Percentiles rank a stretch among this genome's conserved stretches.
Conservation (phyloP, 2,888 invertebrate species). For the Drosophila percnosoma region DNA sequence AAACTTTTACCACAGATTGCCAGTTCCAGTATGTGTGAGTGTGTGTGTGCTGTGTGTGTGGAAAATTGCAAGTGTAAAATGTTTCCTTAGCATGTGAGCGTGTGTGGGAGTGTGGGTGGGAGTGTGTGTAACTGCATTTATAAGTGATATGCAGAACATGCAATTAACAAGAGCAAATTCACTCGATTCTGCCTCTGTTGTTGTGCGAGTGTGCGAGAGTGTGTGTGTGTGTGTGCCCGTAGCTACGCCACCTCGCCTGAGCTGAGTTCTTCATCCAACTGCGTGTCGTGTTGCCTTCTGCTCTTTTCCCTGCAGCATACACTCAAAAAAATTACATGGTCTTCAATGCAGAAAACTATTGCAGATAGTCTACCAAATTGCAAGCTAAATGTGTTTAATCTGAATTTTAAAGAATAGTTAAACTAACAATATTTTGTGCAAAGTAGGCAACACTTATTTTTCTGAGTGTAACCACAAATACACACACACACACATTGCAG, state of each 20-base stretch:
- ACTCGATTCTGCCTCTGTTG: constrained; percentile 48
- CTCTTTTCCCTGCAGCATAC: constrained; percentile 36
- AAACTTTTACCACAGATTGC: constrained; percentile 70
- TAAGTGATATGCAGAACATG: constrained; percentile 82
- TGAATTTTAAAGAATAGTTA: neutral
- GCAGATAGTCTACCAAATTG: neutral
- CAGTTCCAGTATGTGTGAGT: constrained; percentile 25
- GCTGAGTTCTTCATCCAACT: neutral
- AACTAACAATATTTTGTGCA: neutral
- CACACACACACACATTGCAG: neutral
- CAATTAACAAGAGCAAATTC: constrained; percentile 82
- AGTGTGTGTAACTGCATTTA: constrained; percentile 66
- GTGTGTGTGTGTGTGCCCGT: constrained; percentile 1
- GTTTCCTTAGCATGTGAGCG: constrained; percentile 32
- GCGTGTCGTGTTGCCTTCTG: constrained; percentile 48
- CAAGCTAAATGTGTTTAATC: too few relatives aligned
- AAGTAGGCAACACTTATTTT: neutral
- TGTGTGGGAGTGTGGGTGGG: constrained; percentile 18
- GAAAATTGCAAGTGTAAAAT: constrained; percentile 47
- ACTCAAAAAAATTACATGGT: neutral
- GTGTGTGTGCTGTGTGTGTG: constrained; percentile 29
- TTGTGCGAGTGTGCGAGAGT: neutral
- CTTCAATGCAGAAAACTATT: neutral
- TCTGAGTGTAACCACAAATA: constrained; percentile 31
- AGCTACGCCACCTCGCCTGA: constrained; percentile 4